These are phyloP conservation scores for Pollenia angustigena DNA, from an alignment of 2,888 invertebrate genomes.

Conservation along the genomic window DNA sequence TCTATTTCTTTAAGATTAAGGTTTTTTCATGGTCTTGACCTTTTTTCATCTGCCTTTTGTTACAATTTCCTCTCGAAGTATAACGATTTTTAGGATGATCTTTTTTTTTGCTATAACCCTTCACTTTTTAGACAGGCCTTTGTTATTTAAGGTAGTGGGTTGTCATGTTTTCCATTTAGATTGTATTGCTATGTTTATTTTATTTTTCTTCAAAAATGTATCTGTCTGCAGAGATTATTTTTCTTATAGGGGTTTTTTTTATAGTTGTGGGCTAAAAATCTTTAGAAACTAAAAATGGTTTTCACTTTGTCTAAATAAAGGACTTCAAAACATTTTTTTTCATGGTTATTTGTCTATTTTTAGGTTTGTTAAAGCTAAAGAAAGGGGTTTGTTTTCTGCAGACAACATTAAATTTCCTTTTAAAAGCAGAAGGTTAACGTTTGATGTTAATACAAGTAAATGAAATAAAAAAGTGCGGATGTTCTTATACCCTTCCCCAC, in stretches of 20 bases:
- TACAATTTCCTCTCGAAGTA: conserved; percentile 38
- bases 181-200: conserved; percentile 40
- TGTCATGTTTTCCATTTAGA: conserved; percentile 17
- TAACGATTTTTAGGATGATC: conserved; percentile 51
- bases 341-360: conserved; percentile 22
- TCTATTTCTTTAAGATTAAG: conserved; percentile 17
- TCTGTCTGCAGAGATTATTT: conserved; percentile 23
- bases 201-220: conserved; percentile 1
- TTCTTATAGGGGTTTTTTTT: not conserved
- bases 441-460: not conserved
- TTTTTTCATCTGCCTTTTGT: not conserved
- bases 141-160: conserved; percentile 10
- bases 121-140: conserved; percentile 4
- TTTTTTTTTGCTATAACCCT: conserved; percentile 33
- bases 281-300: conserved; percentile 19
- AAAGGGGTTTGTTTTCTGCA: not conserved
- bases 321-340: not conserved
- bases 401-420: conserved; percentile 7
- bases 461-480: too few relatives aligned
- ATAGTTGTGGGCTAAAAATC: conserved; percentile 18
- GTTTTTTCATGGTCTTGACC: conserved; percentile 51
- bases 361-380: not conserved
- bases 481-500: too few relatives aligned
- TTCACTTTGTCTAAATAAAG: conserved; percentile 7
- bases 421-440: conserved; percentile 18